Conservation (phyloP, 2,888 invertebrate species). For the Marronus borbonicus region DNA sequence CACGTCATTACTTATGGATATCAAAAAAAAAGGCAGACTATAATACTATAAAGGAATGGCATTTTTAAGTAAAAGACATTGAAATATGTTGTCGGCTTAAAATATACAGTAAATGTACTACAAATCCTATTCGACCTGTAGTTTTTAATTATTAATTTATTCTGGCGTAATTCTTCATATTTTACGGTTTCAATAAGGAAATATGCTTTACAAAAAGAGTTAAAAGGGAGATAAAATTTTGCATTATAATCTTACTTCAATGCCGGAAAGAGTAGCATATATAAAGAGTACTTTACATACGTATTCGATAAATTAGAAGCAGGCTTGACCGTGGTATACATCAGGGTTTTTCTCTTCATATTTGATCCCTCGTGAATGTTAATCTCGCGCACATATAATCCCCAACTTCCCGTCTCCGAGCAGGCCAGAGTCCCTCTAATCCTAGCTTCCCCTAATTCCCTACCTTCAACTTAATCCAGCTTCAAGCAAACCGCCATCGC, state of each 20-base stretch:
- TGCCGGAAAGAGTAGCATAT: background rate
- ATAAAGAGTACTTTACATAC: constrained; percentile 23
- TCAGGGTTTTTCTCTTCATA: constrained; percentile 65
- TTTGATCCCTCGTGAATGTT: constrained; percentile 69
- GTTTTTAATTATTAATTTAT: too few species aligned
- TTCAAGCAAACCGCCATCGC: constrained; percentile 69
- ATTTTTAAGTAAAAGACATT: too few species aligned
- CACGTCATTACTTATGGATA: too few species aligned
- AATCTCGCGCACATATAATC: constrained; percentile 68
- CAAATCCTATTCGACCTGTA: too few species aligned
- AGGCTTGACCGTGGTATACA: constrained; percentile 49
- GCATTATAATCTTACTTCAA: constrained; percentile 6
- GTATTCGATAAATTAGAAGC: constrained; percentile 51
- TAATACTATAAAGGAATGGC: too few species aligned
- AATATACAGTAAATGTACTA: too few species aligned
- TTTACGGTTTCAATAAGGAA: background rate
- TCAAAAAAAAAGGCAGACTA: too few species aligned
- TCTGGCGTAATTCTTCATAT: background rate
- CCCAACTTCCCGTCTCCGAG: constrained; percentile 69
- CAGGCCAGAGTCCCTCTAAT: constrained; percentile 69
- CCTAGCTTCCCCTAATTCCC: constrained; percentile 71
- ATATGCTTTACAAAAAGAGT: background rate
- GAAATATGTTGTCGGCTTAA: too few species aligned
- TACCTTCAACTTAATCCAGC: constrained; percentile 71
- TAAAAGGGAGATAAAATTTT: background rate